Base-by-base conservation (phyloP, 2,113 vertebrate species). In the Xenopus tropicalis region DNA sequence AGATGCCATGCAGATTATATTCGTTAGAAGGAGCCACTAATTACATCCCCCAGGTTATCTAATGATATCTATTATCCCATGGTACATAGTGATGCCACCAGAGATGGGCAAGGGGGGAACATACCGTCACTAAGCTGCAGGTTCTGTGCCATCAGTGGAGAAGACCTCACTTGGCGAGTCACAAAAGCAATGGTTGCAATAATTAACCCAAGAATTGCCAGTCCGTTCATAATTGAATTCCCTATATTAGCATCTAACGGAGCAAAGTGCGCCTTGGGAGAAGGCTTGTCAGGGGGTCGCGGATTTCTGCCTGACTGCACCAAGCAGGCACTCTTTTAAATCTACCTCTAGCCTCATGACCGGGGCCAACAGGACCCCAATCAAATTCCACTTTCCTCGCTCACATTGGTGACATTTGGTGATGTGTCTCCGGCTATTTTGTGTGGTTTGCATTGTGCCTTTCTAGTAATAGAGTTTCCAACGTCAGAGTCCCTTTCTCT, bases 361-460 rank as follows among this genome's bases (percentile, higher is more conserved):
- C 29, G 0, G 0, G 52, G 21, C 48, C 54, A 80, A 77, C 52
- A 70, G 75, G 82, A 69, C 71, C 48, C 68, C 76, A 17, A 56
- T 69, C 59, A 58, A 58, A 17, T 67, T 71, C 65, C 70, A 80
- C 54, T 74, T 78, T 12, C 56, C 69, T 0, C 1, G 79, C 64
- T 70, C 71, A 75, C 54, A 73, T 79, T 82, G 68, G 14, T 82
- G 78, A 78, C 70, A 72, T 78, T 74, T 77, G 79, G 63, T 10
- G 14, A 66, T 0, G 0, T 0, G 11, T 48, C 51, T 71, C 76
- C 21, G 77, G 58, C 46, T 67, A 1, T 72, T 79, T 58, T 76
- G 52, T 25, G 70, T 65, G 57, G 43, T 80, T 82, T 80, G 66
- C 76, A 69, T 74, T 78, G 42, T 79, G 69, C 20, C 24, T 23